phyloP scores from a whole-genome alignment of 1,140 invertebrate species.

The Meteorus sp. region DNA sequence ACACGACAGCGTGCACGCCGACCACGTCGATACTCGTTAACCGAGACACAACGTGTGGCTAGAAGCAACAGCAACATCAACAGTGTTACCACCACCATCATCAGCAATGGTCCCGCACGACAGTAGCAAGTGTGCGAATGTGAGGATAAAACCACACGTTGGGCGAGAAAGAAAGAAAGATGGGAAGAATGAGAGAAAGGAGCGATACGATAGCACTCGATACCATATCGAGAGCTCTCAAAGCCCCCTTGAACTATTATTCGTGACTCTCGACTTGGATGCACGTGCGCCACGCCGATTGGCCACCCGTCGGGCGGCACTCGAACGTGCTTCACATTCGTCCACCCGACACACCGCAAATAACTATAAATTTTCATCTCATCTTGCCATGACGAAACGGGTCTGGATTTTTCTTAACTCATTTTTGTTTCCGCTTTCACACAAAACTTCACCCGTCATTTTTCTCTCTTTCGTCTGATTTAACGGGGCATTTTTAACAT shows the following conservation, averaged over 20 bases:
- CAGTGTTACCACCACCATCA: neutral
- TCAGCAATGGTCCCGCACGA: neutral
- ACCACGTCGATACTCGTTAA: conserved; percentile 51
- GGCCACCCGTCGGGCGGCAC: conserved; percentile 29
- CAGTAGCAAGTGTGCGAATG: conserved; percentile 15
- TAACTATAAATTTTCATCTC: no score
- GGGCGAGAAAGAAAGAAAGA: no score
- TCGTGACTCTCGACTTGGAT: conserved; percentile 28
- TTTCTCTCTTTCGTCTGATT: no score
- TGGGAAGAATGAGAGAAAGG: no score
- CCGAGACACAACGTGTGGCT: conserved; percentile 36
- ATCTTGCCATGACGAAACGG: no score
- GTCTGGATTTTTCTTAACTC: no score
- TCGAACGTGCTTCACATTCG: conserved; percentile 34
- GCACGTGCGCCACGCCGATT: conserved; percentile 32
- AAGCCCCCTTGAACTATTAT: conserved; percentile 25
- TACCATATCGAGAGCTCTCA: conserved; percentile 26
- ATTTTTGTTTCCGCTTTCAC: no score
- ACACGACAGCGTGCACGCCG: conserved; percentile 36
- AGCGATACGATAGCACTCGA: conserved; percentile 24
- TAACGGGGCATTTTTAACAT: no score
- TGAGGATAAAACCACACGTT: conserved; percentile 15
- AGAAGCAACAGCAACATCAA: conserved; percentile 7
- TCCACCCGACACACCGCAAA: no score
- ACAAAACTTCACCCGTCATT: no score